A percentile compares a stretch with the other conserved stretches of the same genome.
These are phyloP conservation scores for Tenthredo mesomela DNA, from an alignment of 2,888 invertebrate species.

Conservation along the genomic window DNA sequence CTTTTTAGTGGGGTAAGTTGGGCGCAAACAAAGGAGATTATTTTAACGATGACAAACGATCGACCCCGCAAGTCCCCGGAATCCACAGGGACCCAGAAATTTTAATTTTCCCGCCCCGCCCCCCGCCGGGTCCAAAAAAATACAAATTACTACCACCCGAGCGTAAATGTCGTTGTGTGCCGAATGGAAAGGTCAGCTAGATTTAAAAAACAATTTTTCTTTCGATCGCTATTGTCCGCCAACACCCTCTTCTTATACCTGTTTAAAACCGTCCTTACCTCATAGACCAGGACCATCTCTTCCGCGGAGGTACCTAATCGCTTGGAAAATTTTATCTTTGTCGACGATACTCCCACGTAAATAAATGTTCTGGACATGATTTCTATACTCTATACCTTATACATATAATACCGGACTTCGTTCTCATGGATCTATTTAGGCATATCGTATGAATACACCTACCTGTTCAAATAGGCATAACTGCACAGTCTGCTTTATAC, in stretches of 20 bases:
- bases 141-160: slow-evolving; percentile 69
- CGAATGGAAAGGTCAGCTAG: slow-evolving; percentile 57
- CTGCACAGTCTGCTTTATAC: not conserved
- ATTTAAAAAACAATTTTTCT: slow-evolving; percentile 73
- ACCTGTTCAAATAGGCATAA: not conserved
- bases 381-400: slow-evolving; percentile 57
- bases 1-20: slow-evolving; percentile 45
- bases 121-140: slow-evolving; percentile 61
- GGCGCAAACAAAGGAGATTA: slow-evolving; percentile 66
- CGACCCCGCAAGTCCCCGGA: slow-evolving; percentile 52
- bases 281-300: slow-evolving; percentile 20
- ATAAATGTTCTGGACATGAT: slow-evolving; percentile 72
- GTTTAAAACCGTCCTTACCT: slow-evolving; percentile 61
- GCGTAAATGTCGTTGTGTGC: slow-evolving; percentile 65
- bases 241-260: slow-evolving; percentile 42
- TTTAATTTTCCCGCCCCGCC: slow-evolving; percentile 71
- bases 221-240: slow-evolving; percentile 58
- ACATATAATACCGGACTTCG: not conserved
- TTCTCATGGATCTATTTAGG: slow-evolving; percentile 45
- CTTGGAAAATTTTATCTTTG: slow-evolving; percentile 68
- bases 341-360: slow-evolving; percentile 70
- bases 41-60: slow-evolving; percentile 74
- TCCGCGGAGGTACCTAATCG: slow-evolving; percentile 59
- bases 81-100: slow-evolving; percentile 62
- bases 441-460: not conserved